phyloP scores from a whole-genome alignment of 2,888 invertebrate genomes.

The Keiferia lycopersicella region DNA sequence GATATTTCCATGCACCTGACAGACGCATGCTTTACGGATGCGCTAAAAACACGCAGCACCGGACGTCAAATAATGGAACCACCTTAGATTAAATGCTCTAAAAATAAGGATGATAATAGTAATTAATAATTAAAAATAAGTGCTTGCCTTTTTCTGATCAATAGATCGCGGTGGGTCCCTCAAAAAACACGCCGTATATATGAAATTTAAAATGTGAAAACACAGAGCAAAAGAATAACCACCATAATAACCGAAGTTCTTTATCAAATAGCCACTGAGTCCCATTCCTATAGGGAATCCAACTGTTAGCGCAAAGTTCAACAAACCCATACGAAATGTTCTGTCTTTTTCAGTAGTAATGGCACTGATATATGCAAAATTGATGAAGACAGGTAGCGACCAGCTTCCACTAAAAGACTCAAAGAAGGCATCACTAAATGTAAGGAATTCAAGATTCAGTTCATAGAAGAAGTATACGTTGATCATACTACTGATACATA shows the following conservation, averaged over 20 bases:
- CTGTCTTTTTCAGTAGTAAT: slow-evolving; percentile 89
- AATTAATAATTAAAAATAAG: neutral
- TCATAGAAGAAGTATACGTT: slow-evolving; percentile 88
- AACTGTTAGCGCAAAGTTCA: slow-evolving; percentile 91
- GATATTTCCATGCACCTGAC: no score
- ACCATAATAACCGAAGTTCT: slow-evolving; percentile 88
- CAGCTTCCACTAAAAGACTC: slow-evolving; percentile 90
- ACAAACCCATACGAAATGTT: slow-evolving; percentile 90
- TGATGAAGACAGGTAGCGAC: slow-evolving; percentile 90
- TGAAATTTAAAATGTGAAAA: slow-evolving; percentile 84
- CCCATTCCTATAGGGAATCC: slow-evolving; percentile 94
- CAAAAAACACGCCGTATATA: slow-evolving; percentile 84
- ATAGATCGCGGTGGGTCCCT: slow-evolving; percentile 79
- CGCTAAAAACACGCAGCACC: no score
- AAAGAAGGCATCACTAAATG: slow-evolving; percentile 87
- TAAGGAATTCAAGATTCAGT: slow-evolving; percentile 87
- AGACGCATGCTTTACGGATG: no score
- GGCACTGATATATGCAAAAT: slow-evolving; percentile 91
- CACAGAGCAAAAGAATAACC: slow-evolving; percentile 85
- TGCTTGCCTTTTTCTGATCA: slow-evolving; percentile 60
- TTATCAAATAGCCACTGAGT: slow-evolving; percentile 87
- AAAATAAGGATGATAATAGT: neutral
- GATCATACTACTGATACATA: slow-evolving; percentile 86
- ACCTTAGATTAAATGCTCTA: no score
- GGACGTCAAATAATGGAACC: no score